A percentile compares a stretch with the other conserved stretches of the same genome.
Evolutionary conservation across 2,113 vertebrate genomes (phyloP).

Genomic region (Sclerurus mexicanus): DNA sequence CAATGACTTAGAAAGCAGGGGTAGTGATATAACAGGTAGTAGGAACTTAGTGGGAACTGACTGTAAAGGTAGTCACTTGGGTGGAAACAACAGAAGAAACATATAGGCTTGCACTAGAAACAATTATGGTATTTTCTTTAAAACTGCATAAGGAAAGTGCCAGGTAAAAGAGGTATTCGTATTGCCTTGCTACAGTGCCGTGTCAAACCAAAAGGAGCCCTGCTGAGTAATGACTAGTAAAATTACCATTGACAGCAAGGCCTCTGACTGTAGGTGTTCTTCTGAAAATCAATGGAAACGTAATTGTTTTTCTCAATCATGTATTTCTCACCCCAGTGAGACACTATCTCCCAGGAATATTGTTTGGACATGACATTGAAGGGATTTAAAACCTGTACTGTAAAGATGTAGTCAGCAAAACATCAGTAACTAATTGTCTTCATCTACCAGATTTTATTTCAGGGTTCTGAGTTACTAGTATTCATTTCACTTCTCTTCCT

Average conservation of each 20-base stretch:
- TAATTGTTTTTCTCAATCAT: conserved; percentile 14
- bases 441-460: neutral
- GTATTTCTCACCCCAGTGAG: neutral
- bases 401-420: neutral
- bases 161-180: neutral
- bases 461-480: neutral
- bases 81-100: neutral
- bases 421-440: neutral
- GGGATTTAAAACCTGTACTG: neutral
- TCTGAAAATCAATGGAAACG: conserved; percentile 37
- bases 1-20: neutral
- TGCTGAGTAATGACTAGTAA: conserved; percentile 30
- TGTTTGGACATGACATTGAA: neutral
- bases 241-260: conserved; percentile 36
- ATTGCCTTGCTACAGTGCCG: neutral
- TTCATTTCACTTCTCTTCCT: neutral
- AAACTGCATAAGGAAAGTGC: neutral
- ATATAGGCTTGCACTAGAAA: neutral
- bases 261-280: neutral
- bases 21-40: neutral
- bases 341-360: neutral
- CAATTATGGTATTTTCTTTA: neutral
- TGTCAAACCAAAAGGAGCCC: neutral
- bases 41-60: neutral
- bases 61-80: neutral